phyloP scores from a whole-genome alignment of 1,140 invertebrate species.

The Caenorhabditis latens region DNA sequence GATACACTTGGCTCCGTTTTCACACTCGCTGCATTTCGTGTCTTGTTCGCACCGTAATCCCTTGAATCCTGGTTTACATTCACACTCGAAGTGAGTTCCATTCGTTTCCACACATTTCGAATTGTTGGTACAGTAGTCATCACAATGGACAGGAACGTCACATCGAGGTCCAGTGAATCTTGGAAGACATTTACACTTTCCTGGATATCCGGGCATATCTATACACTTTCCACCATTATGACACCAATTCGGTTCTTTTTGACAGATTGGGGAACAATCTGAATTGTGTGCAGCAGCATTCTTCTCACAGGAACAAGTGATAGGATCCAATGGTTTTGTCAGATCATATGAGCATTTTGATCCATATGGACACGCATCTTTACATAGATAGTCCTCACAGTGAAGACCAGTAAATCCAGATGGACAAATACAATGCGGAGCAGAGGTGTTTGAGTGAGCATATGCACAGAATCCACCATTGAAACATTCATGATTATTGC shows the following conservation, averaged over 20 bases:
- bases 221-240: conserved; percentile 41
- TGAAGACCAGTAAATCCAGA: not conserved
- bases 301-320: conserved; percentile 23
- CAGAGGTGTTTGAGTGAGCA: not conserved
- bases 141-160: conserved; percentile 16
- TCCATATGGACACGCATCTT: conserved; percentile 34
- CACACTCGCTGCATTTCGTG: conserved; percentile 28
- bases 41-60: conserved; percentile 31
- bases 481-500: not conserved
- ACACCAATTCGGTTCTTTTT: conserved; percentile 29
- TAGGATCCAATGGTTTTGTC: not conserved
- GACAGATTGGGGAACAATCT: conserved; percentile 37
- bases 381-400: conserved; percentile 25
- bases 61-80: conserved; percentile 39
- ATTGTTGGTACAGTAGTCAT: conserved; percentile 37
- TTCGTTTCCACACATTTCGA: conserved; percentile 29
- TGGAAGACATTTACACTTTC: conserved; percentile 32
- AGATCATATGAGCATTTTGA: conserved; percentile 28
- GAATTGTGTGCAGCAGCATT: conserved; percentile 21
- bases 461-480: conserved; percentile 40
- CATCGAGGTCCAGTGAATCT: conserved; percentile 14
- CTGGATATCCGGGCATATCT: conserved; percentile 10
- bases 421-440: conserved; percentile 35
- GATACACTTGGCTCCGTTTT: conserved; percentile 32
- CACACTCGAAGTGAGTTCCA: conserved; percentile 44